phyloP scores from a whole-genome alignment of 2,113 vertebrate genomes.

The Etheostoma spectabile region DNA sequence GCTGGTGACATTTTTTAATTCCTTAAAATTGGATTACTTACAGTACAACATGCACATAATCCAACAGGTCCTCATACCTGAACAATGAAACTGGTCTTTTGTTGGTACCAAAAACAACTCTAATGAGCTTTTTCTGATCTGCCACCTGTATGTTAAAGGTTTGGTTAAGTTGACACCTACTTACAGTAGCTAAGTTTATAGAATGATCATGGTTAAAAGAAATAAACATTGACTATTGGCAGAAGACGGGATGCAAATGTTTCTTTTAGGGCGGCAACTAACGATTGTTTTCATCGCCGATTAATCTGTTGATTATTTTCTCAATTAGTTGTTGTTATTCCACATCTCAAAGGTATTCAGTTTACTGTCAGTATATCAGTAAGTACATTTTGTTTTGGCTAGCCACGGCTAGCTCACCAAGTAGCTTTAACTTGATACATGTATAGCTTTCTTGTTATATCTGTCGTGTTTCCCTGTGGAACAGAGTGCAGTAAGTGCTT shows the following conservation, averaged over 20 bases:
- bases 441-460: neutral
- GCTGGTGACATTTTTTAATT: neutral
- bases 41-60: neutral
- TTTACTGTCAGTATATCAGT: neutral
- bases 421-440: neutral
- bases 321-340: no score
- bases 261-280: no score
- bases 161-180: neutral
- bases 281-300: no score
- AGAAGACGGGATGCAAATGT: no score
- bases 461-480: neutral
- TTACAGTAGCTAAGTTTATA: neutral
- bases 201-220: neutral
- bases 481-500: neutral
- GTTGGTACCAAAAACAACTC: no score
- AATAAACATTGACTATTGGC: no score
- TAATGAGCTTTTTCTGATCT: neutral
- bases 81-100: neutral
- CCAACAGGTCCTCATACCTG: neutral
- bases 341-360: no score
- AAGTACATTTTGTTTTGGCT: neutral
- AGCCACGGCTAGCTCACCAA: neutral
- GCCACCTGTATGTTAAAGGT: no score
- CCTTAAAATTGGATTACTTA: neutral
- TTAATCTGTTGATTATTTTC: no score